Evolutionary conservation across 2,888 invertebrate genomes (phyloP).

Genomic region (Altica lythri): DNA sequence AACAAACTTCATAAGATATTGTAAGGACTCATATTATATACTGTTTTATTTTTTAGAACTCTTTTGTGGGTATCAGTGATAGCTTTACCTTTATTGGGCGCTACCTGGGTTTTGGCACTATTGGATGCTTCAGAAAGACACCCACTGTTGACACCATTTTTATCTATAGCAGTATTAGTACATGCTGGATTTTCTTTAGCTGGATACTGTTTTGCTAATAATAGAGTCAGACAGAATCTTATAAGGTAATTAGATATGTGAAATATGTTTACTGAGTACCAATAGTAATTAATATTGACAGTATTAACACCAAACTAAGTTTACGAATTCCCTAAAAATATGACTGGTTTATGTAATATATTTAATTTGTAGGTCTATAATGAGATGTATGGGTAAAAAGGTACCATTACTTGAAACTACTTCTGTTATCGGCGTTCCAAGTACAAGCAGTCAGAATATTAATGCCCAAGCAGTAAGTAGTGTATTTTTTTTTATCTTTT

Average conservation of each 20-base stretch:
- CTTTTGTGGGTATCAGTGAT: constrained; percentile 86
- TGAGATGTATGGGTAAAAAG: constrained; percentile 80
- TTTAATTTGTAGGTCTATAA: constrained; percentile 62
- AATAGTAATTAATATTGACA: background rate
- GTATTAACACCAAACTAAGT: background rate
- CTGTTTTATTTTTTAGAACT: constrained; percentile 68
- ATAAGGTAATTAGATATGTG: too few relatives aligned
- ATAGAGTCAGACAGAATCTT: constrained; percentile 79
- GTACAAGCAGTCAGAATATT: constrained; percentile 78
- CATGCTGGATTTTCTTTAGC: constrained; percentile 84
- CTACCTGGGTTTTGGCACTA: constrained; percentile 85
- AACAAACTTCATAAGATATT: too few relatives aligned
- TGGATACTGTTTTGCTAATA: constrained; percentile 87
- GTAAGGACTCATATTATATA: too few relatives aligned
- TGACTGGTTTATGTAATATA: too few relatives aligned
- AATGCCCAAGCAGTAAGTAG: constrained; percentile 65
- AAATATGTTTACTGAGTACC: too few relatives aligned
- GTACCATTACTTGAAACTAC: constrained; percentile 79
- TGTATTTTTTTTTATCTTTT: constrained; percentile 15
- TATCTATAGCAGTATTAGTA: constrained; percentile 75
- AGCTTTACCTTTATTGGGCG: constrained; percentile 80
- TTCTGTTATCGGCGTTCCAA: constrained; percentile 65
- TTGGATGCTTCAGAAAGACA: constrained; percentile 76
- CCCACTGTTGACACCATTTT: constrained; percentile 73
- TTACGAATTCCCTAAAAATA: too few relatives aligned